These are phyloP conservation scores for Sebastes vulpes DNA, from an alignment of 2,797 vertebrate species.

Conservation along the genomic window DNA sequence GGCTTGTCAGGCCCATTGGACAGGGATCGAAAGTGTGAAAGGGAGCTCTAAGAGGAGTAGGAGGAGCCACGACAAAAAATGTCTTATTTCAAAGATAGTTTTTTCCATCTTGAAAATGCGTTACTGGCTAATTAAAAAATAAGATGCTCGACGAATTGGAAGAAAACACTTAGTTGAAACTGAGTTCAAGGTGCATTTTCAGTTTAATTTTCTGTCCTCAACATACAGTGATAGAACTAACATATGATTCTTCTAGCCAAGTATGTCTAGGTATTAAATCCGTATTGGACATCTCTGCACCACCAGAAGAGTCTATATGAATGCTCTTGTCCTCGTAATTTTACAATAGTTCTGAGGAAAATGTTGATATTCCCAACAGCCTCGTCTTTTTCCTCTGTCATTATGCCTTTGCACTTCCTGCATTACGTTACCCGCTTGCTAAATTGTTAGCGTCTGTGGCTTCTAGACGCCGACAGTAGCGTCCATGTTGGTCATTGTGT, in stretches of 20 bases:
- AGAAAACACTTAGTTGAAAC: neutral
- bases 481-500: too few relatives aligned
- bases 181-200: neutral
- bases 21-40: slow-evolving; percentile 60
- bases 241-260: neutral
- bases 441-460: too few relatives aligned
- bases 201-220: neutral
- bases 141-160: neutral
- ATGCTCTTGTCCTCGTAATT: too few relatives aligned
- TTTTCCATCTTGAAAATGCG: slow-evolving; percentile 13
- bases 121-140: neutral
- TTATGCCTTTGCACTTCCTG: too few relatives aligned
- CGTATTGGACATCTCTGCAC: too few relatives aligned
- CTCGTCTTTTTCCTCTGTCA: too few relatives aligned
- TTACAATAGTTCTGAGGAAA: too few relatives aligned
- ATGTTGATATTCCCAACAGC: too few relatives aligned
- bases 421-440: too few relatives aligned
- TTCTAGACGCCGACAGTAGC: too few relatives aligned
- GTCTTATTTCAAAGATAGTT: slow-evolving; percentile 20
- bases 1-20: slow-evolving; percentile 70
- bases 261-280: neutral
- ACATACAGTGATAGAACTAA: neutral
- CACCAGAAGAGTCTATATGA: too few relatives aligned
- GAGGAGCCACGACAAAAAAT: slow-evolving; percentile 6
- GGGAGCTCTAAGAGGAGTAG: slow-evolving; percentile 39